phyloP scores from a whole-genome alignment of 2,888 invertebrate genomes.

The Meloe dianella region DNA sequence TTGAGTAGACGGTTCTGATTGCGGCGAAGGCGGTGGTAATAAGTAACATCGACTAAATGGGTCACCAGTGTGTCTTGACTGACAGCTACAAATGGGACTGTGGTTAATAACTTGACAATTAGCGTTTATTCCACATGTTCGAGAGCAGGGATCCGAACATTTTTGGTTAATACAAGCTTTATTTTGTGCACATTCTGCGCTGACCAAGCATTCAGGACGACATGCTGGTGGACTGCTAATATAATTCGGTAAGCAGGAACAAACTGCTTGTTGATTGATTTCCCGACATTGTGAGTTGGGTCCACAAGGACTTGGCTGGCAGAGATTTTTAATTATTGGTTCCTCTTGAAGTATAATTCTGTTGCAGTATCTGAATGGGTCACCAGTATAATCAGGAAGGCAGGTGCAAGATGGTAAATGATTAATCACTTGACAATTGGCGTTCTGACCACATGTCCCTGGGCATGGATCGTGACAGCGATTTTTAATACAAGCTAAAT shows the following conservation, averaged over 20 bases:
- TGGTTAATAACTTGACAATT: slow-evolving; percentile 62
- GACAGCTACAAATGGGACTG: slow-evolving; percentile 73
- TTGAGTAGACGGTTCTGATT: slow-evolving; percentile 34
- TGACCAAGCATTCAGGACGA: slow-evolving; percentile 79
- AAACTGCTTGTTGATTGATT: slow-evolving; percentile 60
- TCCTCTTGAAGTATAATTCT: slow-evolving; percentile 53
- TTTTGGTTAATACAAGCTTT: slow-evolving; percentile 76
- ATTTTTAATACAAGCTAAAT: slow-evolving; percentile 72
- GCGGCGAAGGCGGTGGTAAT: slow-evolving; percentile 46
- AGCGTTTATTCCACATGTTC: slow-evolving; percentile 68
- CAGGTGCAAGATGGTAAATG: slow-evolving; percentile 74
- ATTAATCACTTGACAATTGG: slow-evolving; percentile 75
- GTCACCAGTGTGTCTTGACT: slow-evolving; percentile 67
- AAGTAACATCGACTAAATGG: slow-evolving; percentile 71
- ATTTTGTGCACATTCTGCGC: slow-evolving; percentile 76
- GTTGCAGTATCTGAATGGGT: slow-evolving; percentile 64
- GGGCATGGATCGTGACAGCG: slow-evolving; percentile 81
- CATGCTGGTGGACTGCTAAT: slow-evolving; percentile 69
- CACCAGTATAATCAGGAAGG: slow-evolving; percentile 48
- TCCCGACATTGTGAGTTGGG: slow-evolving; percentile 75
- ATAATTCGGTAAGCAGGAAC: slow-evolving; percentile 60
- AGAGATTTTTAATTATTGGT: slow-evolving; percentile 62
- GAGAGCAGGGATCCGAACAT: slow-evolving; percentile 74
- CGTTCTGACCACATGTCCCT: slow-evolving; percentile 76
- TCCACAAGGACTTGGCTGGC: slow-evolving; percentile 75